These are phyloP conservation scores for Zaprionus lachaisei DNA, from an alignment of 1,140 invertebrate genomes.

Conservation along the genomic window DNA sequence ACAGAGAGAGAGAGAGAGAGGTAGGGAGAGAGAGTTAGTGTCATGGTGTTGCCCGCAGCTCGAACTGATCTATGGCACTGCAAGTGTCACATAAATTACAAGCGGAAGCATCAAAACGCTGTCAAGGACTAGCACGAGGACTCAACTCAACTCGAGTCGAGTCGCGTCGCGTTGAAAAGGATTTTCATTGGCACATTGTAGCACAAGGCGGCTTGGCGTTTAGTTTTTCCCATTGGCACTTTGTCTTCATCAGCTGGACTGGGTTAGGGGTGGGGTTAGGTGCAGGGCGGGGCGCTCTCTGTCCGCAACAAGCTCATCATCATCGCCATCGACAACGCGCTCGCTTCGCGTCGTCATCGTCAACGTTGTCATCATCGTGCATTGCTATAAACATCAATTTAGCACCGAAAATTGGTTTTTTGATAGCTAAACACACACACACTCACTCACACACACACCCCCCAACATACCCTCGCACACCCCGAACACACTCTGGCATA, in stretches of 20 bases:
- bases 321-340: constrained; percentile 62
- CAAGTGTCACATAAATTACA: constrained; percentile 83
- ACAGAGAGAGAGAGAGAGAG: neutral
- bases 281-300: neutral
- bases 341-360: constrained; percentile 49
- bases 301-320: constrained; percentile 78
- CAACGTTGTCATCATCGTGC: constrained; percentile 67
- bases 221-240: constrained; percentile 77
- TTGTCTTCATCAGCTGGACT: constrained; percentile 69
- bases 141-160: constrained; percentile 16
- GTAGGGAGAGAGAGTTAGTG: neutral
- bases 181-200: constrained; percentile 66
- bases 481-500: constrained; percentile 17
- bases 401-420: constrained; percentile 81
- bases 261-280: neutral
- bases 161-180: constrained; percentile 52
- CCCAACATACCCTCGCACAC: constrained; percentile 26
- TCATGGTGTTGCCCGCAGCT: constrained; percentile 43
- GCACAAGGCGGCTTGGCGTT: constrained; percentile 60
- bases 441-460: constrained; percentile 11
- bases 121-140: constrained; percentile 50
- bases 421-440: constrained; percentile 62
- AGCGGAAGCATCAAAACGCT: constrained; percentile 80
- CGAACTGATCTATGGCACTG: constrained; percentile 71
- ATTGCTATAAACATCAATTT: constrained; percentile 83